Percentiles rank a stretch among this genome's conserved stretches.
phyloP scores from a whole-genome alignment of 2,888 invertebrate species.

The Coenonympha arcania region DNA sequence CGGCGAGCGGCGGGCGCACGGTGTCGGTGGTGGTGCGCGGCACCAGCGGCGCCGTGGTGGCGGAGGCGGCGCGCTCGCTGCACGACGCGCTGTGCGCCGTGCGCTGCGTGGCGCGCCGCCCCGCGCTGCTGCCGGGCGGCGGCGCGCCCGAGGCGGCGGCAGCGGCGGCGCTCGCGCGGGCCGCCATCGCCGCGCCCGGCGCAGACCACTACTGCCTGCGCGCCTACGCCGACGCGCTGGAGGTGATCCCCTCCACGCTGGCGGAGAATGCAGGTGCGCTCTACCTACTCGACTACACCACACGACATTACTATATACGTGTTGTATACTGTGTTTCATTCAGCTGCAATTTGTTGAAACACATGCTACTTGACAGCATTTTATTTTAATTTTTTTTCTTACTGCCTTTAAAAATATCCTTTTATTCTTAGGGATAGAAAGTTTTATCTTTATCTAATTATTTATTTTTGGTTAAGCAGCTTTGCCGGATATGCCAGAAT shows the following conservation, averaged over 20 bases:
- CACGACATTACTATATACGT: too few species aligned
- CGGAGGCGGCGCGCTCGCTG: conserved; percentile 91
- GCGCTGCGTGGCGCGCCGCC: conserved; percentile 95
- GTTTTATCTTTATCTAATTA: too few species aligned
- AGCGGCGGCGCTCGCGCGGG: conserved; percentile 85
- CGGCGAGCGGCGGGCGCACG: conserved; percentile 89
- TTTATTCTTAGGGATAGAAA: too few species aligned
- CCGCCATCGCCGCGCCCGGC: conserved; percentile 88
- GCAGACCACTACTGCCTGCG: conserved; percentile 96
- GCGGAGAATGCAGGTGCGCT: conserved; percentile 68
- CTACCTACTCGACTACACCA: too few species aligned
- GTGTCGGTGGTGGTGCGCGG: conserved; percentile 93
- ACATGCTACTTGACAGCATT: too few species aligned
- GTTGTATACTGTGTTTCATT: too few species aligned
- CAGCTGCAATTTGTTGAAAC: too few species aligned
- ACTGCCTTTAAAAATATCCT: too few species aligned
- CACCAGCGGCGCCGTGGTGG: conserved; percentile 88
- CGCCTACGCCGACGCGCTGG: conserved; percentile 96
- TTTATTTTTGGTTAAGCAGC: too few species aligned
- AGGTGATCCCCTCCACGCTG: conserved; percentile 75
- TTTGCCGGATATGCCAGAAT: too few species aligned
- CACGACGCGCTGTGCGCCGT: conserved; percentile 94
- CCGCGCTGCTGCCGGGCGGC: conserved; percentile 94
- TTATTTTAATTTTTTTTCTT: too few species aligned
- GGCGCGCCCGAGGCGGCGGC: conserved; percentile 98